These are phyloP conservation scores for Pseudotriccus pelzelni DNA, from an alignment of 2,797 vertebrate genomes.

Conservation along the genomic window DNA sequence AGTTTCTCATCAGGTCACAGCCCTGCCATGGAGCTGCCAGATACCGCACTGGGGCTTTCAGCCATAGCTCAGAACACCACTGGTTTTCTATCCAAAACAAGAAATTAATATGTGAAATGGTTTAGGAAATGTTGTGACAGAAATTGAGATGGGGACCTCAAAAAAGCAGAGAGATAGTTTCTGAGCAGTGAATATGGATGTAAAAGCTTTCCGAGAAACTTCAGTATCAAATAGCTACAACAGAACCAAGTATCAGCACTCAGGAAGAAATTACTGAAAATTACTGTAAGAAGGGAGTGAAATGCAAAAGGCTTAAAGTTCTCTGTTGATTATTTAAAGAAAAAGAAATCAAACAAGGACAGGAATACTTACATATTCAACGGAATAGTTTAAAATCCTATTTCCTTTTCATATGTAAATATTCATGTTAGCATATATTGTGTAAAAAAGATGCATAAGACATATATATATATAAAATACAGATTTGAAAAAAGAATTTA, in stretches of 20 bases:
- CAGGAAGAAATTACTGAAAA: neutral
- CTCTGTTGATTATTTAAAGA: neutral
- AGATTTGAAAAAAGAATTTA: slow-evolving; percentile 5
- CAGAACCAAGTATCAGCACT: neutral
- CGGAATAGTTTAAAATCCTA: neutral
- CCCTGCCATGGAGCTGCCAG: neutral
- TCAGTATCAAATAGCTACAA: neutral
- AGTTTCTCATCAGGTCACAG: neutral
- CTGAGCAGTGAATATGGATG: neutral
- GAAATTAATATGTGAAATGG: neutral
- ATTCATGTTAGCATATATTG: neutral
- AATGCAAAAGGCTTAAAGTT: neutral
- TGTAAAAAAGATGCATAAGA: neutral
- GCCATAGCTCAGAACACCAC: neutral
- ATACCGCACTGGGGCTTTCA: neutral
- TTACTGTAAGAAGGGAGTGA: neutral
- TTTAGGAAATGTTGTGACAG: neutral
- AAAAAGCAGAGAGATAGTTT: neutral
- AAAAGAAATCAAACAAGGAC: neutral
- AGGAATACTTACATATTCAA: neutral
- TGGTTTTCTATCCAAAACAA: neutral
- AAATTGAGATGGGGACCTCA: neutral
- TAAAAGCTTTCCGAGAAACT: neutral
- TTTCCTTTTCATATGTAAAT: neutral
- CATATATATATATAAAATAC: neutral